phyloP scores from a whole-genome alignment of 2,888 invertebrate species.

The Ichneumon xanthorius region DNA sequence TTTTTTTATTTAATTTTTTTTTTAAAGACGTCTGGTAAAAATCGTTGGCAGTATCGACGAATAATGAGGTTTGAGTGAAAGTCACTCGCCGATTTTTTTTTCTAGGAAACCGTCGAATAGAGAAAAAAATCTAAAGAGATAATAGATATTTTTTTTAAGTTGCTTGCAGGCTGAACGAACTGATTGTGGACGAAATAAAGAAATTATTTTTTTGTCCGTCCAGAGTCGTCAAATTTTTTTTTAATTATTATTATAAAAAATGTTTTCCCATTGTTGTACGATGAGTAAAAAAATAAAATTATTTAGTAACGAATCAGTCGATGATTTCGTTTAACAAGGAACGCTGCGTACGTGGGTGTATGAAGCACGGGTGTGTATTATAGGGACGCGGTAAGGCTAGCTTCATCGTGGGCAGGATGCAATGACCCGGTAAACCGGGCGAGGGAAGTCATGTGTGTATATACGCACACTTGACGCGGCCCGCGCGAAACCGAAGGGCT shows the following conservation, averaged over 20 bases:
- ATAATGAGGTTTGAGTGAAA: neutral
- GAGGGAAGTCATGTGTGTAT: neutral
- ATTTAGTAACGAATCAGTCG: neutral
- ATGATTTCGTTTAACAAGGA: neutral
- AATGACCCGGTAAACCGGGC: slow-evolving; percentile 33
- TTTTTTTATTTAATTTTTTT: neutral
- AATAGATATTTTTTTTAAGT: neutral
- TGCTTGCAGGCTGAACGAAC: neutral
- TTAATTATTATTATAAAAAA: neutral
- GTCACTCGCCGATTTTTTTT: neutral
- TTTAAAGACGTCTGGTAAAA: neutral
- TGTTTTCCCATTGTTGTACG: neutral
- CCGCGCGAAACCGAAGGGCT: slow-evolving; percentile 4
- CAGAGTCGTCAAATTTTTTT: too few species aligned
- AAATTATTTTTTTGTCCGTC: neutral
- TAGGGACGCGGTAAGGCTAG: neutral
- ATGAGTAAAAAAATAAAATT: neutral
- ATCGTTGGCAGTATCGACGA: neutral
- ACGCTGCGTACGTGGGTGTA: neutral
- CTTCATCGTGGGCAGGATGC: slow-evolving; percentile 11
- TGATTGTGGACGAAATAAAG: neutral
- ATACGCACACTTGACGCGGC: slow-evolving; percentile 9
- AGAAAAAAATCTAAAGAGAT: neutral
- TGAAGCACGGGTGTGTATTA: neutral
- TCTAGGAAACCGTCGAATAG: neutral